These are phyloP conservation scores for Meteorus sp. DNA, from an alignment of 1,140 invertebrate species.

Conservation along the genomic window DNA sequence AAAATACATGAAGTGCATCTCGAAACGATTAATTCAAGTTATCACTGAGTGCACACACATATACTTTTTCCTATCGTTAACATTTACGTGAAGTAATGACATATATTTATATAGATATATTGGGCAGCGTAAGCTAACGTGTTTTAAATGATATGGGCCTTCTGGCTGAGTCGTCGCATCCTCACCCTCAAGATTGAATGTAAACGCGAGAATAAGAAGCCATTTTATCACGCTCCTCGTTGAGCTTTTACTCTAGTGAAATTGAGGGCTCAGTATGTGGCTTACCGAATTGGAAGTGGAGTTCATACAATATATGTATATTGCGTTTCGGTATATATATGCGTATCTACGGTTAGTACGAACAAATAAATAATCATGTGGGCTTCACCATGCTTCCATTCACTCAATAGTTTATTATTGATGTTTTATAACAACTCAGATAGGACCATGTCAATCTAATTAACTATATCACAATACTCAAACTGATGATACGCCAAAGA, in stretches of 20 bases:
- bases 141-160: slow-evolving; percentile 43
- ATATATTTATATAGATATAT: slow-evolving; percentile 7
- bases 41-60: too few species aligned
- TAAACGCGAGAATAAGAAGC: slow-evolving; percentile 59
- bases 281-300: slow-evolving; percentile 37
- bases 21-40: too few species aligned
- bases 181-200: slow-evolving; percentile 52
- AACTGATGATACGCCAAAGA: slow-evolving; percentile 41
- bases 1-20: too few species aligned
- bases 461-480: background rate
- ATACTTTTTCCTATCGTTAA: background rate
- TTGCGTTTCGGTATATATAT: too few species aligned
- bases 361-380: too few species aligned
- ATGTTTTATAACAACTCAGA: too few species aligned
- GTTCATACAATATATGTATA: background rate
- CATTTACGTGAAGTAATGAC: background rate
- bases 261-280: slow-evolving; percentile 52
- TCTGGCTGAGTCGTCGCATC: slow-evolving; percentile 41
- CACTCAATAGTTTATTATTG: too few species aligned
- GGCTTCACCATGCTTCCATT: too few species aligned
- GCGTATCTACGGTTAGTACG: too few species aligned
- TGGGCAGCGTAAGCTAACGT: slow-evolving; percentile 8
- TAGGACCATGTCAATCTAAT: too few species aligned
- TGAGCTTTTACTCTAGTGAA: slow-evolving; percentile 53
- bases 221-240: slow-evolving; percentile 53